A percentile compares a stretch with the other conserved stretches of the same genome.
Conservation (phyloP, 2,113 vertebrate genomes). For the Notechis scutatus region DNA sequence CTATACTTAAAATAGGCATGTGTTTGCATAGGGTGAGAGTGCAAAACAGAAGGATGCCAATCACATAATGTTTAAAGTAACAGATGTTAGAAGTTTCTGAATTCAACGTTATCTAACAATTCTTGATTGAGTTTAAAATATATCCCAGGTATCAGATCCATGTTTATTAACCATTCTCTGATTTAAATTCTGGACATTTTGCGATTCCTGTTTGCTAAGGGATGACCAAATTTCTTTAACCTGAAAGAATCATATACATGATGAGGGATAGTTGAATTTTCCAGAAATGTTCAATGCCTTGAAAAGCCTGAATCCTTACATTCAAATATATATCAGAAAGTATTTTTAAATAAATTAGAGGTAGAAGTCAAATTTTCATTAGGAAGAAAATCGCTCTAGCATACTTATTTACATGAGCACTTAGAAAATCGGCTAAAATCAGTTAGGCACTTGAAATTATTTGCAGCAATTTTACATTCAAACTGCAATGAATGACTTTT, state of each 20-base stretch:
- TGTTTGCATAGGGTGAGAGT: fast-evolving
- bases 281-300: neutral
- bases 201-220: neutral
- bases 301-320: neutral
- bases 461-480: neutral
- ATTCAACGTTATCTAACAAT: neutral
- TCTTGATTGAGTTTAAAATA: neutral
- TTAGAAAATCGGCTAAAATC: neutral
- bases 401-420: neutral
- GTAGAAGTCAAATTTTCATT: neutral
- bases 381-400: neutral
- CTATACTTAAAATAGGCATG: neutral
- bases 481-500: neutral
- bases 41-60: neutral
- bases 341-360: neutral
- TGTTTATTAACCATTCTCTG: fast-evolving
- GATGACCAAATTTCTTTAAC: fast-evolving
- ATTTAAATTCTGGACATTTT: neutral
- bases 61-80: neutral
- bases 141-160: neutral
- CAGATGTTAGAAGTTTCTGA: neutral
- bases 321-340: neutral
- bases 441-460: neutral
- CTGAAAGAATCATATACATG: neutral
- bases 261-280: neutral